Base-by-base conservation (phyloP, 2,888 invertebrate genomes). In the Helobdella robusta region DNA sequence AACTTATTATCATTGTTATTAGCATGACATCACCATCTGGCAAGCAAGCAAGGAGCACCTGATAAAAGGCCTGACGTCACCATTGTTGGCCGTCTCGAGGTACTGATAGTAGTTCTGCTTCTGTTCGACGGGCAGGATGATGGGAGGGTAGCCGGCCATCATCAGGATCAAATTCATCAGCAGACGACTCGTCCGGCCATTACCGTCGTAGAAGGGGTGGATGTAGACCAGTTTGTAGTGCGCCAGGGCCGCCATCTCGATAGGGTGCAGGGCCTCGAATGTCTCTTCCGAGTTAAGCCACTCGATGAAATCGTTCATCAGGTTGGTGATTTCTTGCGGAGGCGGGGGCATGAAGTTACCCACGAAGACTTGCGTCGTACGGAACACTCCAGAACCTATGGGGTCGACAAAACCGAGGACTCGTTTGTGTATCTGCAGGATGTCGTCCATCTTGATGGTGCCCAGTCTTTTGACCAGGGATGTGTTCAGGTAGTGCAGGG, bases 161-260 rank as follows among this genome's bases (percentile, higher is more conserved):
- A 97, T 80, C 36, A 97, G 84, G 69, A 97, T 86, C 72, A 93
- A 85, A 81, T 97, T 97, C 94, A 97, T 95, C 1, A 97, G 84
- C 30, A 97, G 83, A 34, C 97, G 84, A 18, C 93, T 91, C 0
- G 95, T 95, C 75, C 97, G 85, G 0, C 95, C 97, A 76, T 97
- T 97, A 59, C 97, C 95, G 79, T 97, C 95, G 2, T 88, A 85
- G 81, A 97, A 97, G 0, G 97, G 97, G 82, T 97, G 97, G 72
- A 97, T 93, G 76, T 89, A 89, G 0, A 97, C 97, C 54, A 97
- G 80, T 81, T 93, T 93, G 81, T 95, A 97, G 81, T 97, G 97
- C 0, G 93, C 94, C 64, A 95, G 81, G 0, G 97, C 95, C 61
- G 95, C 94, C 76, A 89, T 89, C 78, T 91, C 89, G 72, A 94